Evolutionary conservation across 2,797 vertebrate genomes (phyloP), one percentile per base, ranked within the genome.

Genomic region (Tokudaia tokunoshimensis): DNA sequence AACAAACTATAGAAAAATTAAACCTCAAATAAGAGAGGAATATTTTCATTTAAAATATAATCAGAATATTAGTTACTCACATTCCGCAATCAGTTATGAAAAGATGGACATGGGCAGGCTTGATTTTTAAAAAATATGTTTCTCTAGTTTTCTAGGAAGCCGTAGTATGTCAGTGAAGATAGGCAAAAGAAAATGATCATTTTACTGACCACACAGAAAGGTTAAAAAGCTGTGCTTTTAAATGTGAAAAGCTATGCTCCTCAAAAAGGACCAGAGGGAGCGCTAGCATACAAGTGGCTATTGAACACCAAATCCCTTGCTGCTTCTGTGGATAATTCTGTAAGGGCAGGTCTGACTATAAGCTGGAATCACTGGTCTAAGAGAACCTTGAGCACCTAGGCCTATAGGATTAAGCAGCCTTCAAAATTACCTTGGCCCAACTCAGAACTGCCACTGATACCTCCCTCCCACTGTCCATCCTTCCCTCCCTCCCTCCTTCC

Each of bases 141-240:
- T 91, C 70, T 81, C 55, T 22, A 59, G 57, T 44, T 88, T 95
- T 90, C 47, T 22, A 70, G 57, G 50, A 94, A 96, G 44, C 72
- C 24, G 57, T 29, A n/a, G 5, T 26, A 19, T 26, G n/a, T 14
- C 31, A 37, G 52, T 34, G 70, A 88, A 41, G 67, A 74, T 3
- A 13, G 70, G 10, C 2, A 2, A 22, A 52, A 87, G 78, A 70
- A 91, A 92, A 81, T 9, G 57, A 44, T 41, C 24, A 34, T 34
- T 37, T 84, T 78, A 59, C 0, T 59, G 63, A 31, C 17, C 70
- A 78, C 47, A 13, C 1, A 52, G 74, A 82, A 61, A 91, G 1
- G 13, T 26, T 37, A 31, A 22, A 57, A 26, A 29, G 6, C 15
- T 63, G 4, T 63, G 26, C 24, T 22, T 59, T 59, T 59, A 59